These are phyloP conservation scores for Triplophysa tibetana DNA, from an alignment of 2,113 vertebrate genomes.

Conservation along the genomic window DNA sequence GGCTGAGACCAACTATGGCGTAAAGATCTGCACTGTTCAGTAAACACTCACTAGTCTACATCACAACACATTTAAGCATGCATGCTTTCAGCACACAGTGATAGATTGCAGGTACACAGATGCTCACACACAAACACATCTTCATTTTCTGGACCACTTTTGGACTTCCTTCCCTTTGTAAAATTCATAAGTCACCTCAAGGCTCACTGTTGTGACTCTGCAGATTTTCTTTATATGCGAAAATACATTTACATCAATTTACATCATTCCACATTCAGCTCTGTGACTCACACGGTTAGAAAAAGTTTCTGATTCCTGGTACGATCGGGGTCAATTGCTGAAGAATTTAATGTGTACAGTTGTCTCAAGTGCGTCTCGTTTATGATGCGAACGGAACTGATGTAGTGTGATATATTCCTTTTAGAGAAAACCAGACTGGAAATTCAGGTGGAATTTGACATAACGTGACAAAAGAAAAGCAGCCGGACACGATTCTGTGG, in stretches of 20 bases:
- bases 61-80: too few relatives aligned
- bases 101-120: not conserved
- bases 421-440: not conserved
- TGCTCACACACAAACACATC: not conserved
- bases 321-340: not conserved
- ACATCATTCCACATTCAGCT: slow-evolving; percentile 1
- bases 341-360: not conserved
- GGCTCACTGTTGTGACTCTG: not conserved
- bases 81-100: too few relatives aligned
- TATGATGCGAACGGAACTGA: not conserved
- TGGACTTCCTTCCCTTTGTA: slow-evolving; percentile 17
- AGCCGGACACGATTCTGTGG: not conserved
- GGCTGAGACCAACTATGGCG: too few relatives aligned
- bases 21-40: too few relatives aligned
- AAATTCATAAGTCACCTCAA: not conserved
- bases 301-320: not conserved
- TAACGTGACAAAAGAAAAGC: not conserved
- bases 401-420: not conserved
- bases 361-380: not conserved
- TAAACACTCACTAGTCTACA: too few relatives aligned
- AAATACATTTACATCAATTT: slow-evolving; percentile 6
- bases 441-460: not conserved
- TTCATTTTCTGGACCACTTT: slow-evolving; percentile 31
- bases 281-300: slow-evolving; percentile 7
- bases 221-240: not conserved